Conservation (phyloP, 2,888 invertebrate genomes). For the Drosophila maculinotata region DNA sequence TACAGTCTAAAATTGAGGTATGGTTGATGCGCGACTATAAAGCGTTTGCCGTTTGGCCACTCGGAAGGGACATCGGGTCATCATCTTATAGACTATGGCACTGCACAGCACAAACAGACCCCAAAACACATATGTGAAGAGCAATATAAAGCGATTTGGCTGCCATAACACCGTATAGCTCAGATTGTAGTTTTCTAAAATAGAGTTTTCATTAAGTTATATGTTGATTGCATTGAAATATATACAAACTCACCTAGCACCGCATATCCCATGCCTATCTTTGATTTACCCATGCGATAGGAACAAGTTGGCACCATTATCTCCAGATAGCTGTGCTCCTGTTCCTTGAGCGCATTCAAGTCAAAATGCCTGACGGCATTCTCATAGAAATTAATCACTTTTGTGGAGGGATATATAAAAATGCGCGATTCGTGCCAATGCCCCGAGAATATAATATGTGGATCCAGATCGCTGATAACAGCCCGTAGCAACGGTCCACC, state of each 20-base stretch:
- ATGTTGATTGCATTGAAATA: neutral
- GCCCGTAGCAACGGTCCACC: constrained; percentile 85
- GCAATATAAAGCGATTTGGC: constrained; percentile 82
- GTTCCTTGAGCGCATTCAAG: constrained; percentile 77
- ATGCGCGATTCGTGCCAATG: constrained; percentile 87
- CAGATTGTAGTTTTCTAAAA: constrained; percentile 81
- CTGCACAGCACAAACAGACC: constrained; percentile 76
- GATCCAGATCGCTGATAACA: constrained; percentile 88
- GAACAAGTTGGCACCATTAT: constrained; percentile 97
- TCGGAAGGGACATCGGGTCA: constrained; percentile 84
- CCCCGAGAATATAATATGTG: constrained; percentile 90
- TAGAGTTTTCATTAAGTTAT: neutral
- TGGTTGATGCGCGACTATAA: constrained; percentile 76
- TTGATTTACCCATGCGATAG: constrained; percentile 96
- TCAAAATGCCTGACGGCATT: constrained; percentile 80
- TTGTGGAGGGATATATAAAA: constrained; percentile 83
- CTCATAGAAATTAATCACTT: constrained; percentile 83
- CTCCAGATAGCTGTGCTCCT: constrained; percentile 87
- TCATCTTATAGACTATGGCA: constrained; percentile 81
- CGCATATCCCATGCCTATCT: constrained; percentile 95
- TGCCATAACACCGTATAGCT: constrained; percentile 84
- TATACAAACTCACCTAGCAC: constrained; percentile 88
- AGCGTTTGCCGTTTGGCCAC: constrained; percentile 80
- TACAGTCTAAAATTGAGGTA: constrained; percentile 83
- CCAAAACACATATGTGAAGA: constrained; percentile 82